Base-by-base conservation (phyloP, 2,113 vertebrate species). In the Barbus barbus region DNA sequence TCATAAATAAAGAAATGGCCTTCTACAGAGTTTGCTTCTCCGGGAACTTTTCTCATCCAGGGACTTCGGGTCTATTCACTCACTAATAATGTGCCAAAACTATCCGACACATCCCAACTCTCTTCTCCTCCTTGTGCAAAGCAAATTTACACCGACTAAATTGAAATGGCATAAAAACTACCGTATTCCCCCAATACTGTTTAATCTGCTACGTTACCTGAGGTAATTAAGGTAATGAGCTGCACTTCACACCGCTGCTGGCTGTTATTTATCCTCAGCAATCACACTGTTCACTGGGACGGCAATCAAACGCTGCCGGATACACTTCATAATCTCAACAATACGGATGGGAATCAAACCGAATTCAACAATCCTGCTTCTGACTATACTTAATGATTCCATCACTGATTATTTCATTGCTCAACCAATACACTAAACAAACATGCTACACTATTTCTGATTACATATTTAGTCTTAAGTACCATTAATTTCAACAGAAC, bases 191-290 rank as follows among this genome's bases (percentile, higher is more conserved):
- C 18, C 18, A 56, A 56, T 56, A 33, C 16, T 22, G 28, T 36
- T 77, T 53, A 72, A n/a, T n/a, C 92, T 91, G 92, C 93, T 87
- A 76, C 84, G 44, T 84, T 5, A 31, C 77, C 88, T n/a, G 24
- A 61, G 73, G 38, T 33, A 77, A 53, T 77, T 41, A n/a, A 71
- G 67, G 20, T 71, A 71, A 71, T 71, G 67, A 71, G 67, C 63
- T 16, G 7, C 63, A 67, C 63, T 67, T 33, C 26, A 33, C 63
- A 9, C 63, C 28, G 3, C 67, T 6, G 20, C 67, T n/a, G 67
- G 20, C 4, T n/a, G 33, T 71, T 38, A 38, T 69, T 69, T 69
- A 71, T 12, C 33, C 33, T 0, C 9, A 38, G 20, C 33, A 71
- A 71, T 71, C 65, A 69, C 65, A 69, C 4, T 1, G 33, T 69